These are phyloP conservation scores for Prinia subflava DNA, from an alignment of 2,113 vertebrate genomes.

Conservation along the genomic window DNA sequence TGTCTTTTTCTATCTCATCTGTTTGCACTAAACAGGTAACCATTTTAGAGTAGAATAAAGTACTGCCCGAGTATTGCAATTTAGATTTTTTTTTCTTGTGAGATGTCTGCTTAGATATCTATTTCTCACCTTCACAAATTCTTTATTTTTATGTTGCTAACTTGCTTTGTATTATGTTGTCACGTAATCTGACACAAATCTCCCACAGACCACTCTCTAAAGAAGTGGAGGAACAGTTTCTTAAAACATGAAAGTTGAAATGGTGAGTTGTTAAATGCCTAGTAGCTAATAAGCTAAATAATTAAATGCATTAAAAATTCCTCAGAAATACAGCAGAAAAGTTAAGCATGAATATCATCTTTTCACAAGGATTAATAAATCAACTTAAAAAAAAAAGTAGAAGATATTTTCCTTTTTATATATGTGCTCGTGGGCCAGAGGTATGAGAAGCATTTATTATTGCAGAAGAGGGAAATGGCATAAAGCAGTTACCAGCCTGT, in stretches of 20 bases:
- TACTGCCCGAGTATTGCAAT: rapidly evolving
- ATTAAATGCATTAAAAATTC: neutral
- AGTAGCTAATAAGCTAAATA: neutral
- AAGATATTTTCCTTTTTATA: neutral
- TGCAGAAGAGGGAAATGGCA: neutral
- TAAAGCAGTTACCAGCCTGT: neutral
- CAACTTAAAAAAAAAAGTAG: neutral
- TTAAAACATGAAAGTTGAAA: neutral
- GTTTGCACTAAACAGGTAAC: neutral
- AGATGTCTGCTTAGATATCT: neutral
- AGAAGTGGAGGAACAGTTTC: neutral
- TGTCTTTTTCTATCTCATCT: neutral
- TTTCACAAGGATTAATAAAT: neutral
- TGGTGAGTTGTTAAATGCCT: neutral
- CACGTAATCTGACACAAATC: neutral
- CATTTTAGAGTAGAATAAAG: neutral
- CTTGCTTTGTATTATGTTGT: neutral
- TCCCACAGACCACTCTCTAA: neutral
- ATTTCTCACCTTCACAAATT: neutral
- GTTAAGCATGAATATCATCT: neutral
- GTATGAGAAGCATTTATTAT: neutral
- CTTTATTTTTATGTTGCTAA: neutral
- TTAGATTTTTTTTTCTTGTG: neutral
- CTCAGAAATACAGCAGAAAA: neutral
- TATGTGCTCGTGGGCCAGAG: neutral